Conservation (phyloP, 2,797 vertebrate genomes). For the Percopsis omiscomaycus region DNA sequence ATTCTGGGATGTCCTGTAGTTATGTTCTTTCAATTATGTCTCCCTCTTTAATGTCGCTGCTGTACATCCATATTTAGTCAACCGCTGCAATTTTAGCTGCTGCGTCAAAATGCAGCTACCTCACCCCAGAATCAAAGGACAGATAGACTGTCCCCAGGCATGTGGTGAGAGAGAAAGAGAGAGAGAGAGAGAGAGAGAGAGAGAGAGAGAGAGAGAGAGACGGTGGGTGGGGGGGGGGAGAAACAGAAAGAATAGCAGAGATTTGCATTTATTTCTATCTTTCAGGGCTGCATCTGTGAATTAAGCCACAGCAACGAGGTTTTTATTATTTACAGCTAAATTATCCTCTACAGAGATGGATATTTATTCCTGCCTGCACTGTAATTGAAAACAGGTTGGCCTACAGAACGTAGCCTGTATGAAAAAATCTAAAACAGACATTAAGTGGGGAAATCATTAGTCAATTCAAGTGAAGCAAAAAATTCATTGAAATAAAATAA, state of each 20-base stretch:
- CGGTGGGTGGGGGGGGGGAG: neutral
- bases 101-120: constrained; percentile 69
- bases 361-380: constrained; percentile 56
- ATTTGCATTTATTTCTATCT: constrained; percentile 75
- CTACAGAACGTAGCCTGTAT: constrained; percentile 39
- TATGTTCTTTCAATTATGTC: constrained; percentile 83
- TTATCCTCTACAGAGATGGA: constrained; percentile 32
- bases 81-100: constrained; percentile 78
- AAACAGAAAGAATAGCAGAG: constrained; percentile 27
- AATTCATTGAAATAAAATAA: neutral
- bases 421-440: constrained; percentile 37
- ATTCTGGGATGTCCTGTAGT: constrained; percentile 81
- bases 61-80: constrained; percentile 82
- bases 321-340: constrained; percentile 67
- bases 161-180: constrained; percentile 21
- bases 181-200: constrained; percentile 12
- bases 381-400: constrained; percentile 25
- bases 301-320: constrained; percentile 70
- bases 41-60: constrained; percentile 78
- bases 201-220: constrained; percentile 7
- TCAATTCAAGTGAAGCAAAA: neutral
- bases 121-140: constrained; percentile 78
- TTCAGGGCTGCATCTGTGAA: constrained; percentile 76
- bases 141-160: constrained; percentile 71
- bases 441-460: constrained; percentile 31